Conservation (phyloP, 2,113 vertebrate genomes). For the Nothocercus julius region DNA sequence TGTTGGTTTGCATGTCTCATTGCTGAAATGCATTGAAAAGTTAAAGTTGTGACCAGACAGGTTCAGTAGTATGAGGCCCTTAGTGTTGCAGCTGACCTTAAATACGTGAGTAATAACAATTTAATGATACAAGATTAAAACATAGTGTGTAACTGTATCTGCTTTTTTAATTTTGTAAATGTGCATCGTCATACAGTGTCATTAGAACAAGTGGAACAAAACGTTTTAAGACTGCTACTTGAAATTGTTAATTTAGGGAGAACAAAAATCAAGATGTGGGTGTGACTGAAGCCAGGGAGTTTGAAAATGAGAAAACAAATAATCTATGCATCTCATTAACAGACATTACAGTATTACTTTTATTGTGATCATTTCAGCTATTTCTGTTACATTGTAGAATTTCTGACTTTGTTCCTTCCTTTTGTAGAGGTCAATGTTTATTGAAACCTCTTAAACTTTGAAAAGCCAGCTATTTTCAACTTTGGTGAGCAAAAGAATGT, state of each 20-base stretch:
- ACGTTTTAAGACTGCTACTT: neutral
- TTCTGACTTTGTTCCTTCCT: neutral
- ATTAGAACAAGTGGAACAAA: neutral
- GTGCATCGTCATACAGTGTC: accelerated
- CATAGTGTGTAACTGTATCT: accelerated
- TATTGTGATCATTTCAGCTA: neutral
- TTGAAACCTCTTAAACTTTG: neutral
- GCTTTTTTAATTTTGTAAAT: neutral
- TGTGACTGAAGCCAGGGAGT: neutral
- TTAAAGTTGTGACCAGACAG: neutral
- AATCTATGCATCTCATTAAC: neutral
- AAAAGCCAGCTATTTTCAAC: neutral
- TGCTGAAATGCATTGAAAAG: neutral
- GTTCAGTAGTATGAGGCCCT: neutral
- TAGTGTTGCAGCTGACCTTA: neutral
- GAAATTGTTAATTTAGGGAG: neutral
- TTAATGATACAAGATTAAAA: neutral
- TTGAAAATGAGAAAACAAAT: neutral
- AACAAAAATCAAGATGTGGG: neutral
- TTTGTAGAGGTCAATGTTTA: neutral
- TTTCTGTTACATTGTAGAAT: neutral
- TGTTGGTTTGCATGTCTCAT: neutral
- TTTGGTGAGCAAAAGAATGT: neutral
- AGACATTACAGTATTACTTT: neutral
- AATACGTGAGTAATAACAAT: accelerated